Percentiles rank a stretch among this genome's conserved stretches.
phyloP scores from a whole-genome alignment of 2,888 invertebrate species.

The Epirrhoe tristata region DNA sequence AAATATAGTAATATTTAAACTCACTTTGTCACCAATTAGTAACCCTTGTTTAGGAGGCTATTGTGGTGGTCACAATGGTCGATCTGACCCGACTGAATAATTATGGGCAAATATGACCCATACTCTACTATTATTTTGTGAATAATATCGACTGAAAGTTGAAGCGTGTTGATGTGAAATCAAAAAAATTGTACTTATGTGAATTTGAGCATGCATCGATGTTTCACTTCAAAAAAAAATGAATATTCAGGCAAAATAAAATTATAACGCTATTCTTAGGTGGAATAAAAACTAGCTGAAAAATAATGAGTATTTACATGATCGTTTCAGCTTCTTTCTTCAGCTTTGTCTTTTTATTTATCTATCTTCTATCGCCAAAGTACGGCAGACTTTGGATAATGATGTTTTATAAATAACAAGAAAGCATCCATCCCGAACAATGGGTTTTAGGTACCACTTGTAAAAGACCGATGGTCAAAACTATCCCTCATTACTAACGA shows the following conservation, averaged over 20 bases:
- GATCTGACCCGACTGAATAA: constrained; percentile 10
- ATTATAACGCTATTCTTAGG: no score
- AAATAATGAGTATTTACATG: no score
- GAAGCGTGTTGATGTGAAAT: no score
- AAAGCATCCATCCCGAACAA: background rate
- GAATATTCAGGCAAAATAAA: no score
- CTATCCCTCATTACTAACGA: constrained; percentile 30
- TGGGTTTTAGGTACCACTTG: background rate
- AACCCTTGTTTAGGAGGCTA: constrained; percentile 17
- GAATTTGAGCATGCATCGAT: no score
- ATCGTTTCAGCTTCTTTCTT: no score
- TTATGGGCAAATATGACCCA: constrained; percentile 21
- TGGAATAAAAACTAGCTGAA: no score
- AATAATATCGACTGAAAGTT: background rate
- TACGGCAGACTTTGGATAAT: no score
- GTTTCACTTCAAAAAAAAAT: background rate
- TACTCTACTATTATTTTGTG: constrained; percentile 16
- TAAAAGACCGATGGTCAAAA: constrained; percentile 3
- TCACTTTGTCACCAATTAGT: constrained; percentile 27
- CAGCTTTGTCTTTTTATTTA: no score
- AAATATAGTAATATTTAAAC: constrained; percentile 15
- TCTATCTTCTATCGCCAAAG: no score
- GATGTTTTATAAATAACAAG: no score
- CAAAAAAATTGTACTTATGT: no score
- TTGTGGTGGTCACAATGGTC: constrained; percentile 22